Evolutionary conservation across 2,888 invertebrate genomes (phyloP).

Genomic region (Folsomia candida): DNA sequence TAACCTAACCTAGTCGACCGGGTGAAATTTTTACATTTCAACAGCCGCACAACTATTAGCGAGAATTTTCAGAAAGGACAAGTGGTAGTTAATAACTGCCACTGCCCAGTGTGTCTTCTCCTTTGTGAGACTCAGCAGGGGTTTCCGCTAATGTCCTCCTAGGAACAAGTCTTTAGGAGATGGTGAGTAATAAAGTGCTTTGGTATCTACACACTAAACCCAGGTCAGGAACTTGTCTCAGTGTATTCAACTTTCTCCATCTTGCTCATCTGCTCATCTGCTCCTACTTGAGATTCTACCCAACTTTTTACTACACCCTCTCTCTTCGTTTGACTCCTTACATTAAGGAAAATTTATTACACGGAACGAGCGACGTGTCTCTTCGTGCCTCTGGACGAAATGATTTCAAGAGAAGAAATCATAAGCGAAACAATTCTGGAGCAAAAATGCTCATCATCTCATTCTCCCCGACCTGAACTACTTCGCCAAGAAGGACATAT

Average conservation of each 20-base stretch:
- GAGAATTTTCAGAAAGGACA: too few relatives aligned
- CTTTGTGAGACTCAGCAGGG: background rate
- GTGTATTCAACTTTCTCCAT: background rate
- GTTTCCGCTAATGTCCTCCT: background rate
- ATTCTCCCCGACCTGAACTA: background rate
- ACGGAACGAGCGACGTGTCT: background rate
- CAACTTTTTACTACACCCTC: background rate
- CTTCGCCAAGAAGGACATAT: background rate
- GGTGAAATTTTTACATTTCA: too few relatives aligned
- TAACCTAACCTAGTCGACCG: background rate
- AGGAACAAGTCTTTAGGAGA: background rate
- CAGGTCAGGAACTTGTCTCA: background rate
- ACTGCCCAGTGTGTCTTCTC: too few relatives aligned
- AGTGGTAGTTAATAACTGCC: too few relatives aligned
- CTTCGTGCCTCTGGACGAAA: too few relatives aligned
- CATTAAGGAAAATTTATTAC: background rate
- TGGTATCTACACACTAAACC: too few relatives aligned
- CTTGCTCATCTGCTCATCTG: background rate
- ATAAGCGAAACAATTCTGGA: background rate
- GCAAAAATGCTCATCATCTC: background rate
- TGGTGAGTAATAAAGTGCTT: background rate
- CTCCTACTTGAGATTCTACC: background rate
- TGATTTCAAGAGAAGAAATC: background rate
- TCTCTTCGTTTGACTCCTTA: background rate
- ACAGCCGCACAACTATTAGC: too few relatives aligned